Evolutionary conservation across 2,113 vertebrate species (phyloP).

Genomic region (Nothocercus julius): DNA sequence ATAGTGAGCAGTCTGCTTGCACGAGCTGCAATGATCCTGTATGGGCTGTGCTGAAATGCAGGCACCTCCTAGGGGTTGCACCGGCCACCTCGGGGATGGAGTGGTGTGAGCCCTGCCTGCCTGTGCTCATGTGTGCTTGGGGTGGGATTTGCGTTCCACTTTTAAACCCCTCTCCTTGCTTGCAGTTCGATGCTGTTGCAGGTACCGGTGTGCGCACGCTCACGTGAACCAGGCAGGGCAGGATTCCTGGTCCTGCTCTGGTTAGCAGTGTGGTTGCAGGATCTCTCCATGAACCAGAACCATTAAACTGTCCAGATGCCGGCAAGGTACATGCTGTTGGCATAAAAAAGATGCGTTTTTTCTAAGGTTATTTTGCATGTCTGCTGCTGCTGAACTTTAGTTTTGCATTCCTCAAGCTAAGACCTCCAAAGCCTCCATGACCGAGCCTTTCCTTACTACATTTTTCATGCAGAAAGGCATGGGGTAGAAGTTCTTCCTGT

Average conservation of each 20-base stretch:
- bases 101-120: rapidly evolving
- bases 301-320: not conserved
- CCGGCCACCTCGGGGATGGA: rapidly evolving
- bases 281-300: not conserved
- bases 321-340: not conserved
- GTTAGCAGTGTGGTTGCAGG: not conserved
- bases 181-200: not conserved
- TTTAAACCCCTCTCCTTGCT: not conserved
- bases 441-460: not conserved
- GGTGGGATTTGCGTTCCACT: not conserved
- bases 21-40: rapidly evolving
- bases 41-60: rapidly evolving
- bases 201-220: not conserved
- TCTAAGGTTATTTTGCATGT: not conserved
- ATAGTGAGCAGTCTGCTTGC: not conserved
- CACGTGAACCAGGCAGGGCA: not conserved
- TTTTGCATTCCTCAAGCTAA: not conserved
- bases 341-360: not conserved
- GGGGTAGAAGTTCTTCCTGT: not conserved
- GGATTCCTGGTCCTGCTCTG: not conserved
- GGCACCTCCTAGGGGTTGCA: not conserved
- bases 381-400: not conserved
- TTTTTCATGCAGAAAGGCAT: not conserved
- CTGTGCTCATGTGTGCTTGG: too few relatives aligned
- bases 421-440: not conserved